Conservation (phyloP, 2,113 vertebrate species). For the Eonycteris spelaea region DNA sequence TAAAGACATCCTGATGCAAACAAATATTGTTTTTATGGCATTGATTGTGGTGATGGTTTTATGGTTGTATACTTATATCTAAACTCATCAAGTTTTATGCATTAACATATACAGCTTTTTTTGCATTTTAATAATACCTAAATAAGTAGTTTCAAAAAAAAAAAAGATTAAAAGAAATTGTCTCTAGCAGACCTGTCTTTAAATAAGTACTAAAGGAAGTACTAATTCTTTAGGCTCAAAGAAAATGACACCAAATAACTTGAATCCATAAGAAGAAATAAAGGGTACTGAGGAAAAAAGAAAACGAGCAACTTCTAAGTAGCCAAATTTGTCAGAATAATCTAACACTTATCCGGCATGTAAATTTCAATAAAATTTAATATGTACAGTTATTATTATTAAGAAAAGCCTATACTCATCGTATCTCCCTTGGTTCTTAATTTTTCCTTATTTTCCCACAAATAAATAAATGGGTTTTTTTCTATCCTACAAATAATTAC, state of each 20-base stretch:
- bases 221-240: not conserved
- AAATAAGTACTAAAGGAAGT: not conserved
- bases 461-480: not conserved
- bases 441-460: not conserved
- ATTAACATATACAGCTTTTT: not conserved
- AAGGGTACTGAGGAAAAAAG: not conserved
- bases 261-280: not conserved
- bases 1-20: not conserved
- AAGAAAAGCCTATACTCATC: not conserved
- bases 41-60: not conserved
- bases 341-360: not conserved
- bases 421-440: not conserved
- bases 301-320: not conserved
- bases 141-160: not conserved
- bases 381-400: not conserved
- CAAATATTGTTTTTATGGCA: too few species aligned
- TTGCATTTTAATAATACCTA: not conserved
- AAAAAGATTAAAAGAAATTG: not conserved
- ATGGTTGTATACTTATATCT: not conserved
- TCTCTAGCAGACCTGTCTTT: not conserved
- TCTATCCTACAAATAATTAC: not conserved
- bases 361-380: not conserved
- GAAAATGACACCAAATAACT: not conserved
- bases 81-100: not conserved
- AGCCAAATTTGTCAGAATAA: not conserved